These are phyloP conservation scores for Mythimna loreyi DNA, from an alignment of 2,888 invertebrate species.

Conservation along the genomic window DNA sequence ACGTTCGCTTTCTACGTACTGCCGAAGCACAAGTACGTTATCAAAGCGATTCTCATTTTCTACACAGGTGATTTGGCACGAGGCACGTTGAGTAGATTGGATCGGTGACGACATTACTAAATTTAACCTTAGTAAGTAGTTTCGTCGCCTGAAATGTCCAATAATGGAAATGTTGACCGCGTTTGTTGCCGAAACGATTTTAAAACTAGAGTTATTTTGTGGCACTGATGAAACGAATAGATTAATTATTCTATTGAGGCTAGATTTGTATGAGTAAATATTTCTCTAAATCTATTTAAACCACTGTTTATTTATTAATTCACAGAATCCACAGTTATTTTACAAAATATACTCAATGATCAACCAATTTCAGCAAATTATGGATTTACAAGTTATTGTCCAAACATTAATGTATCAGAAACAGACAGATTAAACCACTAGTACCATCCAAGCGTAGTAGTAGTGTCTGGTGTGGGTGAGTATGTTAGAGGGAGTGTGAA, in stretches of 20 bases:
- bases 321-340: no score
- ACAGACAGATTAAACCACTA: no score
- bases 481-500: no score
- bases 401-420: no score
- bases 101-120: conserved; percentile 46
- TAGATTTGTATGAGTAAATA: not conserved
- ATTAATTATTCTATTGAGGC: not conserved
- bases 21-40: conserved; percentile 17
- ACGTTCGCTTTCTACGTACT: conserved; percentile 27
- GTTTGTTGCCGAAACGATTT: conserved; percentile 3
- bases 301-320: no score
- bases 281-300: not conserved
- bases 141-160: conserved; percentile 24
- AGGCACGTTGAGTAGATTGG: conserved; percentile 26
- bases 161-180: conserved; percentile 30
- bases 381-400: no score
- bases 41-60: conserved; percentile 46
- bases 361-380: no score
- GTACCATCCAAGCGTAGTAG: no score
- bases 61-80: conserved; percentile 46
- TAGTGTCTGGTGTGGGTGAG: no score
- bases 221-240: not conserved
- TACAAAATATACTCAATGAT: no score
- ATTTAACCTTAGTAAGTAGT: conserved; percentile 34
- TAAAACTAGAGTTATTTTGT: conserved; percentile 3